Percentiles rank a stretch among this genome's conserved stretches.
phyloP scores from a whole-genome alignment of 2,113 vertebrate species.

The Micronisus gabar region DNA sequence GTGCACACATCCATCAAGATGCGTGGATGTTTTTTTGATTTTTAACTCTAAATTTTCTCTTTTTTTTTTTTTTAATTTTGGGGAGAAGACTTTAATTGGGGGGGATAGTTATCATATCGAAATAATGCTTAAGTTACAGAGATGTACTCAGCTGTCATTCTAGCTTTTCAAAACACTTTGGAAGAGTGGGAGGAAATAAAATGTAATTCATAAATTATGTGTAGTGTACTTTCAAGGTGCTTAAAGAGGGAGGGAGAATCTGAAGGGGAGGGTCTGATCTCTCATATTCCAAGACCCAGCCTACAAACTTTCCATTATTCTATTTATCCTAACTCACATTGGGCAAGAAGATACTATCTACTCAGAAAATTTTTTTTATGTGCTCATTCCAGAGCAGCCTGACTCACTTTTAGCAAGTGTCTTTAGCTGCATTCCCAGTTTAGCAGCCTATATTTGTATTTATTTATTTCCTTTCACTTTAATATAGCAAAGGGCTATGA shows the following conservation, averaged over 20 bases:
- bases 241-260: neutral
- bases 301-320: neutral
- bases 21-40: too few relatives aligned
- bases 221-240: neutral
- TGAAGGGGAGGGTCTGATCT: neutral
- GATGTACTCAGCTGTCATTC: neutral
- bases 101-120: neutral
- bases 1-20: too few relatives aligned
- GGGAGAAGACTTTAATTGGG: neutral
- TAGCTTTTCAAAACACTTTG: neutral
- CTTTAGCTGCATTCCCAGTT: neutral
- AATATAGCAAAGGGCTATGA: neutral
- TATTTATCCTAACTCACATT: neutral
- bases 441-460: neutral
- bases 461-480: neutral
- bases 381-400: neutral
- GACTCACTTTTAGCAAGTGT: neutral
- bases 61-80: neutral
- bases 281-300: neutral
- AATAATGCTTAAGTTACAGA: neutral
- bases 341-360: neutral
- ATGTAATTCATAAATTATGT: neutral
- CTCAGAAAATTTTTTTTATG: neutral
- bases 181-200: neutral
- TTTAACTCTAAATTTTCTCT: too few relatives aligned